Evolutionary conservation across 2,888 invertebrate species (phyloP).

Genomic region (Drosophila paramelanica): DNA sequence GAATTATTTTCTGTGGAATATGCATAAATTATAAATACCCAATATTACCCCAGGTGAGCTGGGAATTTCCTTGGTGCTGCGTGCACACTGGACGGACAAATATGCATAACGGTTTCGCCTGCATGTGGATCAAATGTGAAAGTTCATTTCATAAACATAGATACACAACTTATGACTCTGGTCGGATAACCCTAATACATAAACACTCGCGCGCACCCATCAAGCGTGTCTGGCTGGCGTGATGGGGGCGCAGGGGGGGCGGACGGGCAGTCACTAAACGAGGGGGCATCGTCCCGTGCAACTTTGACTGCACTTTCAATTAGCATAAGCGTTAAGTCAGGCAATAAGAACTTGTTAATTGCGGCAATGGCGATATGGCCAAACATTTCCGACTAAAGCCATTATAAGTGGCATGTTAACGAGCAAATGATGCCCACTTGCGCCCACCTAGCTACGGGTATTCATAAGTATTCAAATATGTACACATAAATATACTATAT

Average conservation of each 20-base stretch:
- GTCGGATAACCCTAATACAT: neutral
- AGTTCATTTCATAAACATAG: too few species aligned
- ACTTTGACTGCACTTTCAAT: slow-evolving; percentile 56
- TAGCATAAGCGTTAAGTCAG: slow-evolving; percentile 50
- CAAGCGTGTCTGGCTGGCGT: neutral
- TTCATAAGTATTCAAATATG: too few species aligned
- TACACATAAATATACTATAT: neutral
- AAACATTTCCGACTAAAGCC: slow-evolving; percentile 52
- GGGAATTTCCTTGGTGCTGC: too few species aligned
- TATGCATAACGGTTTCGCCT: too few species aligned
- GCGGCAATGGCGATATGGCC: slow-evolving; percentile 31
- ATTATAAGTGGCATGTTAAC: slow-evolving; percentile 64
- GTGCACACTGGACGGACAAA: too few species aligned
- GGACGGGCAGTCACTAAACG: slow-evolving; percentile 11
- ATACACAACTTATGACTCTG: too few species aligned
- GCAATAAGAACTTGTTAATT: slow-evolving; percentile 62
- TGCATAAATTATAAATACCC: too few species aligned
- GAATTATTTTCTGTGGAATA: too few species aligned
- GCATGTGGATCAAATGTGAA: too few species aligned
- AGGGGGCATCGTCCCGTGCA: slow-evolving; percentile 11
- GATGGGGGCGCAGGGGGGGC: neutral
- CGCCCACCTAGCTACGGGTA: neutral
- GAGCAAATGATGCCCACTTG: slow-evolving; percentile 38
- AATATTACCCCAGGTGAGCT: too few species aligned
- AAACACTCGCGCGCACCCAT: neutral